phyloP scores from a whole-genome alignment of 1,140 invertebrate genomes.

The Diuraphis noxia region DNA sequence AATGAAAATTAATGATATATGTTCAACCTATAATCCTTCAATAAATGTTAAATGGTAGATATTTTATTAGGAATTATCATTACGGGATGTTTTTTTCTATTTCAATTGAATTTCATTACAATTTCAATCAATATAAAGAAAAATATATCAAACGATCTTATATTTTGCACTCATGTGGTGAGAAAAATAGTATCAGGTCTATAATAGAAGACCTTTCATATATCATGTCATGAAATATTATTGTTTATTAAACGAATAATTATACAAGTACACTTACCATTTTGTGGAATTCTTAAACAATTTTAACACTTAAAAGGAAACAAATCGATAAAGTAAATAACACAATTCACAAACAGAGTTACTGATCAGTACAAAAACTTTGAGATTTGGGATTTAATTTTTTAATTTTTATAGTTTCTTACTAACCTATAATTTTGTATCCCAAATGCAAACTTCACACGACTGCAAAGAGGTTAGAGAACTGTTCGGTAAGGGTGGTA shows the following conservation, averaged over 20 bases:
- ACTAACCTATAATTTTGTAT: neutral
- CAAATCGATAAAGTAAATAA: neutral
- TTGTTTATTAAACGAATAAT: neutral
- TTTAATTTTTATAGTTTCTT: neutral
- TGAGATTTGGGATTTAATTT: neutral
- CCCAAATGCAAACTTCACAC: neutral
- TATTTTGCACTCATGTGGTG: slow-evolving; percentile 8
- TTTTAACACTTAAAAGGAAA: neutral
- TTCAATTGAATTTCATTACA: neutral
- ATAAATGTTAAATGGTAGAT: neutral
- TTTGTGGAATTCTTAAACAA: neutral
- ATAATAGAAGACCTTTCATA: neutral
- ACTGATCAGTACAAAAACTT: neutral
- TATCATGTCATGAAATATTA: neutral
- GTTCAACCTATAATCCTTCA: neutral
- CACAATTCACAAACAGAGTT: neutral
- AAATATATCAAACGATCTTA: neutral
- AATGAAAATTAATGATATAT: neutral
- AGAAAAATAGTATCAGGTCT: neutral
- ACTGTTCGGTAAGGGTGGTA: too few species aligned
- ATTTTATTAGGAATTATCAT: neutral
- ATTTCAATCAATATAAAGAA: neutral
- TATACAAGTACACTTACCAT: neutral
- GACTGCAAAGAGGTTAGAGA: neutral
- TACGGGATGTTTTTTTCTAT: neutral